Conservation (phyloP, 2,797 vertebrate species). For the Acipenser ruthenus region DNA sequence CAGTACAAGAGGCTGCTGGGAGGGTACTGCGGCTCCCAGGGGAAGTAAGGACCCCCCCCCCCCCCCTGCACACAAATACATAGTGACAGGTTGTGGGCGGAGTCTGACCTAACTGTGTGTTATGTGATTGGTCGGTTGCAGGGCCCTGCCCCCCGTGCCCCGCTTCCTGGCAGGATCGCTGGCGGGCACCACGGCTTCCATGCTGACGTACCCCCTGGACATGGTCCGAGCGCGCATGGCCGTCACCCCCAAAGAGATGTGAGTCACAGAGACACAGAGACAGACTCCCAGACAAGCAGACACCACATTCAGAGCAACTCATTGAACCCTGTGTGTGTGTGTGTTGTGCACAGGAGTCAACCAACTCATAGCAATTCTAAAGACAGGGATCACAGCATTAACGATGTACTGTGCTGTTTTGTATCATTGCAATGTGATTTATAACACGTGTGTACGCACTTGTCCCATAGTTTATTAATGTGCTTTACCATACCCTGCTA, state of each 20-base stretch:
- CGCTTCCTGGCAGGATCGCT: constrained; percentile 83
- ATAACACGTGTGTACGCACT: no score
- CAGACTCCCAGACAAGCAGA: background rate
- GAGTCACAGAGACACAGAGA: constrained; percentile 38
- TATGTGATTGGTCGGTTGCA: constrained; percentile 32
- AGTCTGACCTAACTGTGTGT: constrained; percentile 6
- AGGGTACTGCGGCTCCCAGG: constrained; percentile 79
- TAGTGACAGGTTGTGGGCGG: background rate
- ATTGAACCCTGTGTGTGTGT: no score
- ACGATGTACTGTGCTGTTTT: no score
- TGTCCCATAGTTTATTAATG: no score
- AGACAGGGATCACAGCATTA: no score
- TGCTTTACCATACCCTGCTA: no score
- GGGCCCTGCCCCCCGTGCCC: constrained; percentile 79
- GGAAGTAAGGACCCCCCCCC: constrained; percentile 66
- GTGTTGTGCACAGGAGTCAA: no score
- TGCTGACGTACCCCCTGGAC: constrained; percentile 91
- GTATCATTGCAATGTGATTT: no score
- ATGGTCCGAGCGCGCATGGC: constrained; percentile 96
- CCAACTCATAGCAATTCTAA: no score
- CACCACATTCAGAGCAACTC: no score
- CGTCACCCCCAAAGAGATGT: constrained; percentile 97
- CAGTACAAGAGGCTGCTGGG: constrained; percentile 87
- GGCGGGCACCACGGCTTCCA: constrained; percentile 83
- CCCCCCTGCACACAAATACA: background rate